These are phyloP conservation scores for Scomber colias DNA, from an alignment of 2,113 vertebrate species.

Conservation along the genomic window DNA sequence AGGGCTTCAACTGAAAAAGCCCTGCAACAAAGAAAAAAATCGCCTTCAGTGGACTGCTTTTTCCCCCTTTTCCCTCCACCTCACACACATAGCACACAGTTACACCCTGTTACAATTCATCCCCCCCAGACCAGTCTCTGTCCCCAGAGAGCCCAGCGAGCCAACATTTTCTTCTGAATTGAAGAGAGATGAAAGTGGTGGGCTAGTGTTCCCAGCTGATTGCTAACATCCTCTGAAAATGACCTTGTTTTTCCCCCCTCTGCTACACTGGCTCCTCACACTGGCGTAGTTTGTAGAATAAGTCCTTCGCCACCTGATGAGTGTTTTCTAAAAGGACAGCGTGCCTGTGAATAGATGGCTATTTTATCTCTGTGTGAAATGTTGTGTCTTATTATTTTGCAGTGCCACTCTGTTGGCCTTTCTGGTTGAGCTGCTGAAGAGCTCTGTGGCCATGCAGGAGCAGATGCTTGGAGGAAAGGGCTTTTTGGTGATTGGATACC, in stretches of 20 bases:
- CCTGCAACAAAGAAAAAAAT: slow-evolving; percentile 48
- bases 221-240: slow-evolving; percentile 67
- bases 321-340: background rate
- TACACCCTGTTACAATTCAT: slow-evolving; percentile 20
- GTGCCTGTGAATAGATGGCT: background rate
- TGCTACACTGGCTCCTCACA: slow-evolving; percentile 5
- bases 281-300: slow-evolving; percentile 25
- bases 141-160: slow-evolving; percentile 7
- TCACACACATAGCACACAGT: slow-evolving; percentile 20
- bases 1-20: slow-evolving; percentile 51
- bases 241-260: slow-evolving; percentile 46
- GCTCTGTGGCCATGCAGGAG: slow-evolving; percentile 98
- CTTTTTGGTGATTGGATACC: slow-evolving; percentile 97
- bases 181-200: slow-evolving; percentile 54
- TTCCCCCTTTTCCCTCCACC: background rate
- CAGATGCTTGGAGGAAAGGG: slow-evolving; percentile 98
- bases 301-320: slow-evolving; percentile 12
- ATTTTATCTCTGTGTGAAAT: slow-evolving; percentile 29
- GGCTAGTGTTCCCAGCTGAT: slow-evolving; percentile 54
- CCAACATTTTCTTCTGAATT: slow-evolving; percentile 28
- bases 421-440: slow-evolving; percentile 95
- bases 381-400: slow-evolving; percentile 67
- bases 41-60: slow-evolving; percentile 27
- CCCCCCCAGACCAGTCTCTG: slow-evolving; percentile 25
- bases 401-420: slow-evolving; percentile 95